Evolutionary conservation across 2,888 invertebrate genomes (phyloP).

Genomic region (Hyles lineata): DNA sequence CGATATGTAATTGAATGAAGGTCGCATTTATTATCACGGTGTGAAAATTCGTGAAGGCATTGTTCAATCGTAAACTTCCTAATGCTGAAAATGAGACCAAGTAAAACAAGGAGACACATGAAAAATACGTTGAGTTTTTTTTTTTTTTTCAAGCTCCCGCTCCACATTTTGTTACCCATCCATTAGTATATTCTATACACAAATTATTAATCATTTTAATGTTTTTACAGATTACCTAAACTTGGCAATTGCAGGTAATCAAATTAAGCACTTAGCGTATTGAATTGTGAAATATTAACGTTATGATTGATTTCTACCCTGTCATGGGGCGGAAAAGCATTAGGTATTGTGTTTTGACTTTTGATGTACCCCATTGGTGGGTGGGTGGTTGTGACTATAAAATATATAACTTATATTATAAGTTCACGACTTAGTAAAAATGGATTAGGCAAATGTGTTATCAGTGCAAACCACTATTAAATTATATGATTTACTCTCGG

Average conservation of each 20-base stretch:
- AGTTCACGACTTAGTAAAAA: too few relatives aligned
- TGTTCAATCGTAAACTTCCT: not conserved
- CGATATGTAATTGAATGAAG: too few relatives aligned
- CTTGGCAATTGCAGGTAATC: not conserved
- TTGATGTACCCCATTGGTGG: too few relatives aligned
- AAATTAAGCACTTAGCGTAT: slow-evolving; percentile 15
- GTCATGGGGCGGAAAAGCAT: not conserved
- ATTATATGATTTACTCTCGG: too few relatives aligned
- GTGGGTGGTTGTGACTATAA: too few relatives aligned
- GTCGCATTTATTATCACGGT: not conserved
- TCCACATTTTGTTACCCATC: not conserved
- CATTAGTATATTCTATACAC: not conserved
- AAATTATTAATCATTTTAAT: slow-evolving; percentile 13
- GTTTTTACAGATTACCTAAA: not conserved
- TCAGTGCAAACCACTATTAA: not conserved
- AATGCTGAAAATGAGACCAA: not conserved
- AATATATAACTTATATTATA: too few relatives aligned
- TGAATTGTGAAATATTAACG: not conserved
- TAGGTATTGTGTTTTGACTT: too few relatives aligned
- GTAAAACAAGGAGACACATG: too few relatives aligned
- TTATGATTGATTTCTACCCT: not conserved
- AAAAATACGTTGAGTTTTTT: too few relatives aligned
- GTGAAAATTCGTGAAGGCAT: too few relatives aligned
- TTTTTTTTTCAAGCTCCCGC: not conserved
- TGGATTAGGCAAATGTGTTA: not conserved